Conservation (phyloP, 2,797 vertebrate genomes). For the Sebastes aleutianus region DNA sequence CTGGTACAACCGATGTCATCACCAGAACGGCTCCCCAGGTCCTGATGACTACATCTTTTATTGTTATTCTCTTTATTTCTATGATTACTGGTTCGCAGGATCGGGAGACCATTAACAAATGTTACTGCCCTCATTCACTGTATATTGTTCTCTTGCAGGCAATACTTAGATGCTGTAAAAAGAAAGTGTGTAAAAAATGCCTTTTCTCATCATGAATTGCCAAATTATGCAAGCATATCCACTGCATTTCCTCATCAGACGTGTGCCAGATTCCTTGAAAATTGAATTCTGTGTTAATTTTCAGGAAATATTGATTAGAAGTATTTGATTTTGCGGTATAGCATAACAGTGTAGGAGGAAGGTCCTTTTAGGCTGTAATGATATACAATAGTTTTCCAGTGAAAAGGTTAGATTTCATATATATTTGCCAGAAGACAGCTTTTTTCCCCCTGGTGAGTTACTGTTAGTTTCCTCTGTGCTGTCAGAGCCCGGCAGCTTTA, state of each 20-base stretch:
- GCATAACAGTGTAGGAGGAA: conserved; percentile 26
- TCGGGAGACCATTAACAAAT: conserved; percentile 3
- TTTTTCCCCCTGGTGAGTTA: conserved; percentile 49
- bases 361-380: conserved; percentile 41
- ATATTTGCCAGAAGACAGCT: conserved; percentile 61
- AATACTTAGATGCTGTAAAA: conserved; percentile 30
- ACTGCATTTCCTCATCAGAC: conserved; percentile 53
- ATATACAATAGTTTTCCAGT: conserved; percentile 50
- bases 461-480: conserved; percentile 54
- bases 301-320: conserved; percentile 40
- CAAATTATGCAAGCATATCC: conserved; percentile 74
- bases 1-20: conserved; percentile 21
- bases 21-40: conserved; percentile 21
- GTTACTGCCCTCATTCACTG: conserved; percentile 30
- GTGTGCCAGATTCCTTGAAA: conserved; percentile 53
- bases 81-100: conserved; percentile 18
- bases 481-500: conserved; percentile 68
- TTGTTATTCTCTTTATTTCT: conserved; percentile 24
- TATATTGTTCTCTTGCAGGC: conserved; percentile 43
- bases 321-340: conserved; percentile 45
- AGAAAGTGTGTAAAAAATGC: conserved; percentile 49
- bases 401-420: conserved; percentile 65
- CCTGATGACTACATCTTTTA: conserved; percentile 31
- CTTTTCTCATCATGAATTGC: conserved; percentile 71
- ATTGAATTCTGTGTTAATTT: conserved; percentile 20